A percentile compares a stretch with the other conserved stretches of the same genome.
phyloP scores from a whole-genome alignment of 2,888 invertebrate species.

The Drosophila yooni region DNA sequence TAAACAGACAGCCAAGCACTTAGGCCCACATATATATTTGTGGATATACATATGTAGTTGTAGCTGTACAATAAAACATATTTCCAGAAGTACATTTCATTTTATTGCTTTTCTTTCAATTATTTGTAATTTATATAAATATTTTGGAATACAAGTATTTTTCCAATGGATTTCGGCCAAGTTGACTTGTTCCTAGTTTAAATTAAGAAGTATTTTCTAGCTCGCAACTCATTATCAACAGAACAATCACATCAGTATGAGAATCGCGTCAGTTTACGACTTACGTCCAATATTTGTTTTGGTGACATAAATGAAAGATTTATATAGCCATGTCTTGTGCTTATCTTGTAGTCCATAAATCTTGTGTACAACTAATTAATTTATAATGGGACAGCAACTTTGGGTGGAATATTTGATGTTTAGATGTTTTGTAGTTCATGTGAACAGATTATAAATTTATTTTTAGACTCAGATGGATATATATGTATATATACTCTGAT shows the following conservation, averaged over 20 bases:
- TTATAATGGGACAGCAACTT: not conserved
- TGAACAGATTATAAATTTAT: not conserved
- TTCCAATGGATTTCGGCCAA: no score
- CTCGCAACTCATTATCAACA: not conserved
- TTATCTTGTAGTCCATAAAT: constrained; percentile 8
- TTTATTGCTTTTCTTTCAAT: not conserved
- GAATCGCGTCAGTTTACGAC: not conserved
- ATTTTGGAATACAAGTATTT: not conserved
- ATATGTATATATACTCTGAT: not conserved
- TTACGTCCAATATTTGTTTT: constrained; percentile 5
- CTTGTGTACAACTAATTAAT: constrained; percentile 19
- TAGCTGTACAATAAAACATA: not conserved
- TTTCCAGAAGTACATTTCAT: not conserved
- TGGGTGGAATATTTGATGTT: not conserved
- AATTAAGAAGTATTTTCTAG: not conserved
- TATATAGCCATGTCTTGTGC: constrained; percentile 18
- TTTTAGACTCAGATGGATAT: not conserved
- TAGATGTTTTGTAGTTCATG: not conserved
- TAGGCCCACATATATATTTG: not conserved
- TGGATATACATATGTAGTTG: not conserved
- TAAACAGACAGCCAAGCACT: not conserved
- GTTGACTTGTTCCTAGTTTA: no score
- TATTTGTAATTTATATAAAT: not conserved
- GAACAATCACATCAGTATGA: not conserved
- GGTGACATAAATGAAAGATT: constrained; percentile 40